phyloP scores from a whole-genome alignment of 2,888 invertebrate species.

The Ichneumon xanthorius region DNA sequence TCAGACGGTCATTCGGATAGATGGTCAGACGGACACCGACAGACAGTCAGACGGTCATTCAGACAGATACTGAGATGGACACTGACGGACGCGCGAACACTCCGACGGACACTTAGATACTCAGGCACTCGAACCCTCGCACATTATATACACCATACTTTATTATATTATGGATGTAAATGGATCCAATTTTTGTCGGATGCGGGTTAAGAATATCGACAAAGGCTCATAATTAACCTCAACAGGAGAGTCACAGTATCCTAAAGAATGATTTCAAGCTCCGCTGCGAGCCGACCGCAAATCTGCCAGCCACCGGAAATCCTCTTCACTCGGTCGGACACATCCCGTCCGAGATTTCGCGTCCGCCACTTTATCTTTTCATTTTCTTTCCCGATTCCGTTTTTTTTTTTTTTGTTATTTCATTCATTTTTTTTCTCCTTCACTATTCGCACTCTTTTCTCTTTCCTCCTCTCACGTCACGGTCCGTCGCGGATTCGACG shows the following conservation, averaged over 20 bases:
- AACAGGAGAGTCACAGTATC: neutral
- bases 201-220: neutral
- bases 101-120: no score
- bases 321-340: constrained; percentile 54
- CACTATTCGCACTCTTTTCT: constrained; percentile 21
- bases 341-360: constrained; percentile 55
- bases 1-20: no score
- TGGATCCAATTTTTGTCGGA: constrained; percentile 1
- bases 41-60: no score
- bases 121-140: no score
- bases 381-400: constrained; percentile 56
- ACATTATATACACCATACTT: no score
- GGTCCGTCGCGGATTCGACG: constrained; percentile 60
- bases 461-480: constrained; percentile 42
- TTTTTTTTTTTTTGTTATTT: constrained; percentile 16
- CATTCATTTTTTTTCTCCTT: constrained; percentile 38
- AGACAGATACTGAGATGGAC: no score
- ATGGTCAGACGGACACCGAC: no score
- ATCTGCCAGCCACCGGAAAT: constrained; percentile 63
- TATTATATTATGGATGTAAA: neutral
- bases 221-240: constrained; percentile 1
- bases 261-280: constrained; percentile 41
- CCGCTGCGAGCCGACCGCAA: constrained; percentile 38
- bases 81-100: no score
- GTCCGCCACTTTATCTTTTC: constrained; percentile 51